Evolutionary conservation across 2,888 invertebrate species (phyloP), one percentile per base, ranked within the genome.

Genomic region (Lycia hirtaria): DNA sequence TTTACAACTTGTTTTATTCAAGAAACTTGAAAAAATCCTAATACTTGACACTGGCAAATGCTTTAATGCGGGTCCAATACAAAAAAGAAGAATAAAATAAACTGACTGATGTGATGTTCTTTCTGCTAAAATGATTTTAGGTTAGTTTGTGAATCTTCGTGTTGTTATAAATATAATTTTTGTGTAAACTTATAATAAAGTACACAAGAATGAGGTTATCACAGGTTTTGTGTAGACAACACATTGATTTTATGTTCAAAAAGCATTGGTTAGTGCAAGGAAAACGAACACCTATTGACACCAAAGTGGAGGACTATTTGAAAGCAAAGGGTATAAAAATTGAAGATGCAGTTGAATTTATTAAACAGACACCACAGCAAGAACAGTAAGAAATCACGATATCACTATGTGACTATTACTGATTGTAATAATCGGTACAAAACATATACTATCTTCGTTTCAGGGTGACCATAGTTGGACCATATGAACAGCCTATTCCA

Each of bases 201-300:
- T 41, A 47, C 47, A 22, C 15, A 56, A 84, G 78, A 80, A 97
- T 97, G 97, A 94, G 93, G 68, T 68, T 96, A 33, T 93, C 95
- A 10, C 90, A 90, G 60, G 84, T 93, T 59, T 83, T 96, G 66
- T 92, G 83, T 55, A 90, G 93, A 24, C 96, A 96, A 72, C 95
- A 97, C 76, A 93, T 96, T 67, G 96, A 93, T 38, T 94, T 95
- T 90, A 94, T 94, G 90, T 94, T 95, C 65, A 94, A 94, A 79
- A 93, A 92, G 62, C 94, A 96, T 79, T 97, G 97, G 97, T 82
- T 93, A 63, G 69, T 93, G 2, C 94, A 95, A 83, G 94, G 95
- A 0, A 94, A 93, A 76, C 92, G 94, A 63, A 86, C 86, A 57
- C 87, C 94, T 0, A 62, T 82, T 4, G 93, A 95, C 47, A 93